A percentile compares a stretch with the other conserved stretches of the same genome.
These are phyloP conservation scores for Alces alces DNA, from an alignment of 2,113 vertebrate genomes.

Conservation along the genomic window DNA sequence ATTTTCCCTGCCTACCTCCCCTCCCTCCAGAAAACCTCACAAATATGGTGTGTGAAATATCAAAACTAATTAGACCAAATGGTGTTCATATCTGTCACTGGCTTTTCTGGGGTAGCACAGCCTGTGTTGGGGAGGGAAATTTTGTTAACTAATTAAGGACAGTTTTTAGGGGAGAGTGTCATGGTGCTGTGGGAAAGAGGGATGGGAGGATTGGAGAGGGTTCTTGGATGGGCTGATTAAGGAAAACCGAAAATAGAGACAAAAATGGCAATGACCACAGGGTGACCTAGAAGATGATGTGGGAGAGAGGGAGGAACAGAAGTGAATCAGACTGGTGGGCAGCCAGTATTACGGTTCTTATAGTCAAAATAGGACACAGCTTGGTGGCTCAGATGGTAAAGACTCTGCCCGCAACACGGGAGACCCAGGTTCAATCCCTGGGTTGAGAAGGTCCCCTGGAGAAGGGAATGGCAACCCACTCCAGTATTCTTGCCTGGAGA, in stretches of 20 bases:
- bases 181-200: background rate
- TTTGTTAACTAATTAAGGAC: conserved; percentile 74
- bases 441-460: background rate
- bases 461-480: background rate
- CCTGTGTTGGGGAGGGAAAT: conserved; percentile 70
- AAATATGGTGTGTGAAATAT: conserved; percentile 83
- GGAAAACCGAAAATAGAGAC: background rate
- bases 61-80: conserved; percentile 84
- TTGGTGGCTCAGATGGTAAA: background rate
- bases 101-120: conserved; percentile 75
- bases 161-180: conserved; percentile 34
- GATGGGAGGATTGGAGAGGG: background rate
- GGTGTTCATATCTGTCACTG: conserved; percentile 78
- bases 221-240: background rate
- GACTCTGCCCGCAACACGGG: background rate
- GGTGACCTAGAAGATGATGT: background rate
- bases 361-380: background rate
- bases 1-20: conserved; percentile 49
- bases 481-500: background rate
- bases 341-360: background rate
- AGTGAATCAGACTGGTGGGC: background rate
- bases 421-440: background rate
- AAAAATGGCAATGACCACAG: background rate
- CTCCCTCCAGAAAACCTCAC: conserved; percentile 64
- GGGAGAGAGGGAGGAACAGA: background rate